Percentiles rank a stretch among this genome's conserved stretches.
These are phyloP conservation scores for rat (Rattus norvegicus) DNA, from an alignment of 2,113 vertebrate species.

Conservation along the genomic window GRCr8 NC_086031.1:36946501-36947000, in stretches of 20 bases:
- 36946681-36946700: background rate
- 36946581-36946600: background rate
- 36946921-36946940: accelerated
- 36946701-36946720: background rate
- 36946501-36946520: background rate
- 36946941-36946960: background rate
- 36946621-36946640: background rate
- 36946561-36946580: accelerated
- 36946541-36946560: background rate
- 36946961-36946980: background rate
- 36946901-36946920: background rate
- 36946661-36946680: background rate
- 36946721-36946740: background rate
- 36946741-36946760: background rate
- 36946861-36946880: background rate
- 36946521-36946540: background rate
- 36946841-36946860: background rate
- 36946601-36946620: too few relatives aligned
- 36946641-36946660: background rate
- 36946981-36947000: background rate
- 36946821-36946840: background rate
- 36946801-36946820: background rate
- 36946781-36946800: background rate
- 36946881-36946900: background rate
- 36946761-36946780: too few relatives aligned